phyloP scores from a whole-genome alignment of 1,140 invertebrate species.

The Orussus abietinus region DNA sequence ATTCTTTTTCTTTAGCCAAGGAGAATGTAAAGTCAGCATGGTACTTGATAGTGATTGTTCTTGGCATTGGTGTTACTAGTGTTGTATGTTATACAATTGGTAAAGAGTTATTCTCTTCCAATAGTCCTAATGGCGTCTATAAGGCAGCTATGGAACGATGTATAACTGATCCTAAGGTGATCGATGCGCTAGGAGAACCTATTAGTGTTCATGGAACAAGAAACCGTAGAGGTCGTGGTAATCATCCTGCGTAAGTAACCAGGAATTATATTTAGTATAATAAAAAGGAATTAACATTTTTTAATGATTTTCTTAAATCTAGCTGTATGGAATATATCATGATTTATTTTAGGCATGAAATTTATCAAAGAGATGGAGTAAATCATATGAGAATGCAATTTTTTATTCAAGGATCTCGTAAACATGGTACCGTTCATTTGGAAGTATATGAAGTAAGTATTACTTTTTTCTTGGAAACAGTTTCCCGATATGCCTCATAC shows the following conservation, averaged over 20 bases:
- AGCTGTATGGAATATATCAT: too few relatives aligned
- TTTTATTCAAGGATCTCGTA: slow-evolving; percentile 78
- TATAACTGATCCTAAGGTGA: slow-evolving; percentile 64
- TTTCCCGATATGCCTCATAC: too few relatives aligned
- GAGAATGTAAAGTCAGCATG: slow-evolving; percentile 82
- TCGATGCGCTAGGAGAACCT: slow-evolving; percentile 76
- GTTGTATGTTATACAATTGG: slow-evolving; percentile 79
- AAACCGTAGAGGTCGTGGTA: slow-evolving; percentile 72
- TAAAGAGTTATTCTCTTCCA: slow-evolving; percentile 79
- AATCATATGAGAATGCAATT: slow-evolving; percentile 84
- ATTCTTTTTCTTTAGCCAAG: slow-evolving; percentile 62
- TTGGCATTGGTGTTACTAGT: slow-evolving; percentile 72
- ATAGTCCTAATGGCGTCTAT: slow-evolving; percentile 83
- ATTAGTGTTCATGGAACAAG: slow-evolving; percentile 84
- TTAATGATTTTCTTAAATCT: too few relatives aligned
- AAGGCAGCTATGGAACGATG: slow-evolving; percentile 72
- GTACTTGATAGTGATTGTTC: slow-evolving; percentile 75
- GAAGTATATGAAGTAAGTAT: slow-evolving; percentile 76
- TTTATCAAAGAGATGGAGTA: slow-evolving; percentile 70
- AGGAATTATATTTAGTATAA: too few relatives aligned
- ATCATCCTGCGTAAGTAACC: too few relatives aligned
- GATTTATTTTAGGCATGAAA: too few relatives aligned
- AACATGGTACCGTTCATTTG: slow-evolving; percentile 76
- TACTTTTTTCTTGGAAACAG: too few relatives aligned
- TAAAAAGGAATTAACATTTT: too few relatives aligned